phyloP scores from a whole-genome alignment of 2,113 vertebrate genomes.

The Myotis yumanensis region DNA sequence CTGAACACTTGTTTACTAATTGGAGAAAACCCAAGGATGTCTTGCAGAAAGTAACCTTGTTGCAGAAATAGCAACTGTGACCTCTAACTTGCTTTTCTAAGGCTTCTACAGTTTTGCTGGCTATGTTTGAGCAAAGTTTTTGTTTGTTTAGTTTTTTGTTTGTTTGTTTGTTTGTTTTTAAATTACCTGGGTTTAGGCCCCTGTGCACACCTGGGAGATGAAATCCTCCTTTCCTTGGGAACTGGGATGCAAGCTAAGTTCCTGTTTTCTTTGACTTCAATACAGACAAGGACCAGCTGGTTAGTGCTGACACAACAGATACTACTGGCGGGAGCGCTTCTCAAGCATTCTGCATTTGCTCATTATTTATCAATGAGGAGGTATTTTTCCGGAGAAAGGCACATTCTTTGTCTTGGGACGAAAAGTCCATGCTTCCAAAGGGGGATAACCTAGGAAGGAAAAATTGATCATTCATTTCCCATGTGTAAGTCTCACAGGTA shows the following conservation, averaged over 20 bases:
- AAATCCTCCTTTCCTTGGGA: constrained; percentile 44
- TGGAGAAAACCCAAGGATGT: neutral
- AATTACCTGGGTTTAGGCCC: neutral
- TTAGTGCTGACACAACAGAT: constrained; percentile 16
- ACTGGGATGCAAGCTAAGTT: constrained; percentile 32
- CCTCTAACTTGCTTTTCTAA: neutral
- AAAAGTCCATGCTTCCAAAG: constrained; percentile 42
- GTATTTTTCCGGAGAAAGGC: constrained; percentile 51
- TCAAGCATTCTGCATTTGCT: constrained; percentile 53
- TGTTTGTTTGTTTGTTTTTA: neutral
- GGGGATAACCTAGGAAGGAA: constrained; percentile 32
- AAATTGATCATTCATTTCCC: constrained; percentile 50
- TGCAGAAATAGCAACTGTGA: neutral
- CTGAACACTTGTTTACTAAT: neutral
- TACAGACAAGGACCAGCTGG: constrained; percentile 70
- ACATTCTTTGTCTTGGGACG: constrained; percentile 52
- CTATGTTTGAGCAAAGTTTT: neutral
- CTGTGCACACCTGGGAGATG: constrained; percentile 33
- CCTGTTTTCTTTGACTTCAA: constrained; percentile 51
- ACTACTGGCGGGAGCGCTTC: constrained; percentile 6
- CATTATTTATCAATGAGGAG: constrained; percentile 65
- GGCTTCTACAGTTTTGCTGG: neutral
- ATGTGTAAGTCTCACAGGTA: constrained; percentile 21
- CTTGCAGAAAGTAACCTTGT: neutral
- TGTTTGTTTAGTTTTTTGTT: neutral